Evolutionary conservation across 2,888 invertebrate species (phyloP).

Genomic region (Ophraella communa): DNA sequence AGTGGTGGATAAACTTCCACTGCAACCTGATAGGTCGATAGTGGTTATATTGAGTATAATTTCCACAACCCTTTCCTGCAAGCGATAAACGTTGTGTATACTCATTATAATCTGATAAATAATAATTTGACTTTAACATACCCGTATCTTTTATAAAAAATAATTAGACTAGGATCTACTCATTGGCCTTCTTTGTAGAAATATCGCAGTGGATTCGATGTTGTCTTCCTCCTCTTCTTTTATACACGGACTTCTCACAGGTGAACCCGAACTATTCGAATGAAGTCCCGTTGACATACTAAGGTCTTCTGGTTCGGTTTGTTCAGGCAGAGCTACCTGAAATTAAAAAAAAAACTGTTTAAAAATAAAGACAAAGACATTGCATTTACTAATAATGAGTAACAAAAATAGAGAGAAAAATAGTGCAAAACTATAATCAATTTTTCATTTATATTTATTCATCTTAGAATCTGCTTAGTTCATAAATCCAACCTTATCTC

Average conservation of each 20-base stretch:
- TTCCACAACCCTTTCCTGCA: neutral
- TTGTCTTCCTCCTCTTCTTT: conserved; percentile 62
- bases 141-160: conserved; percentile 42
- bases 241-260: conserved; percentile 58
- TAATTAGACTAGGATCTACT: conserved; percentile 51
- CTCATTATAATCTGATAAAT: conserved; percentile 19
- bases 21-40: no score
- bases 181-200: conserved; percentile 57
- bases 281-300: conserved; percentile 71
- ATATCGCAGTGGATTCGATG: conserved; percentile 64
- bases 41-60: neutral
- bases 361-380: neutral
- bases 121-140: conserved; percentile 44
- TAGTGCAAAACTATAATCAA: no score
- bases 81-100: neutral
- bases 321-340: conserved; percentile 69
- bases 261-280: conserved; percentile 62
- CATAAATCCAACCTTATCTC: no score
- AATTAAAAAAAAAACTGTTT: conserved; percentile 26
- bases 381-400: neutral
- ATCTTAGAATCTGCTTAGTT: no score
- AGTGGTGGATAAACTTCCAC: no score
- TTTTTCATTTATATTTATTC: no score
- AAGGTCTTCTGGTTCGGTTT: conserved; percentile 91
- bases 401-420: neutral